Evolutionary conservation across 1,140 invertebrate species (phyloP).

Genomic region (Zophobas atratus): DNA sequence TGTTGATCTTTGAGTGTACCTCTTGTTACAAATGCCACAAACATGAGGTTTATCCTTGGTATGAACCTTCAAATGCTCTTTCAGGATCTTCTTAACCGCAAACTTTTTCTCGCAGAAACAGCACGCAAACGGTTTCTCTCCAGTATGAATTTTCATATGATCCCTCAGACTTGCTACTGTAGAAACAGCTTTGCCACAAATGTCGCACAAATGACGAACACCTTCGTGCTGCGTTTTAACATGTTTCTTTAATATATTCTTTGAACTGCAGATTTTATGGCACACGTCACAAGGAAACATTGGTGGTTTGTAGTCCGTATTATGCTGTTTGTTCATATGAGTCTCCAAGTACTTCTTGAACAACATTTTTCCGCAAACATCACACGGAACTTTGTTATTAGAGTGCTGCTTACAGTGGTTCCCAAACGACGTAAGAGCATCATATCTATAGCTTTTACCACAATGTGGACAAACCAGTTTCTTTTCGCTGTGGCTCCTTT

Average conservation of each 20-base stretch:
- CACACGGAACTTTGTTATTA: background rate
- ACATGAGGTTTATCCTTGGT: constrained; percentile 70
- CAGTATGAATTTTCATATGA: background rate
- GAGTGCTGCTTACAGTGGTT: background rate
- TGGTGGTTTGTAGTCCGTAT: background rate
- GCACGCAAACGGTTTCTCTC: constrained; percentile 67
- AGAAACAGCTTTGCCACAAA: constrained; percentile 64
- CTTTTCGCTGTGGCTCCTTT: constrained; percentile 72
- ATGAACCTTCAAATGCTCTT: constrained; percentile 74
- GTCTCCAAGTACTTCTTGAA: background rate
- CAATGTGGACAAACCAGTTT: constrained; percentile 71
- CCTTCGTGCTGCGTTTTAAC: constrained; percentile 1
- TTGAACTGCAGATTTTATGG: constrained; percentile 39
- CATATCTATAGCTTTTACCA: constrained; percentile 57
- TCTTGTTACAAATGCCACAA: constrained; percentile 69
- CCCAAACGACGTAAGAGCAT: background rate
- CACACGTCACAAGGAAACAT: constrained; percentile 60
- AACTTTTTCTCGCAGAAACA: constrained; percentile 81
- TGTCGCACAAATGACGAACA: constrained; percentile 67
- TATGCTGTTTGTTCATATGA: background rate
- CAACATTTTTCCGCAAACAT: background rate
- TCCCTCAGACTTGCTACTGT: background rate
- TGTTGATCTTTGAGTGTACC: constrained; percentile 71
- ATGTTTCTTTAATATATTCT: constrained; percentile 39
- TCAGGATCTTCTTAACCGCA: constrained; percentile 67